A percentile compares a stretch with the other conserved stretches of the same genome.
phyloP scores from a whole-genome alignment of 2,113 vertebrate species.

The Carlito syrichta region DNA sequence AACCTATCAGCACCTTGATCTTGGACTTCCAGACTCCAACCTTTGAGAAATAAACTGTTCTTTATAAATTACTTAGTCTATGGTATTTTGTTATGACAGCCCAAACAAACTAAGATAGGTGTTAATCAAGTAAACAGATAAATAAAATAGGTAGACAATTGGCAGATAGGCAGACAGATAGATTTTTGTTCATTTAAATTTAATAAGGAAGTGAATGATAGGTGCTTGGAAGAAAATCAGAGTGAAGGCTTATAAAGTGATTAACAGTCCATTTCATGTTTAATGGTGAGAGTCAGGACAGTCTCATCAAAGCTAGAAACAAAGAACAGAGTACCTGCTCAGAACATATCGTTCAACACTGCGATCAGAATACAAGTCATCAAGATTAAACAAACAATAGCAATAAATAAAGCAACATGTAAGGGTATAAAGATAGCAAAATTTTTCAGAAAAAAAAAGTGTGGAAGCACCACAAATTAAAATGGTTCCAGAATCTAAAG shows the following conservation, averaged over 20 bases:
- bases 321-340: background rate
- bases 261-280: background rate
- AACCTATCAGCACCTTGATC: background rate
- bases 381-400: background rate
- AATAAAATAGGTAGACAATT: background rate
- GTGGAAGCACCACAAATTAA: background rate
- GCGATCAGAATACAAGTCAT: background rate
- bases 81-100: background rate
- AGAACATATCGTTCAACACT: background rate
- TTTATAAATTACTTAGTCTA: background rate
- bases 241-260: background rate
- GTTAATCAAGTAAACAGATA: background rate
- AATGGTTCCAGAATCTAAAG: constrained; percentile 16
- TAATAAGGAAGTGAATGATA: background rate
- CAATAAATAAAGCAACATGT: background rate
- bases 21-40: background rate
- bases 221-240: background rate
- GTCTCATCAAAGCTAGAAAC: background rate
- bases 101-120: background rate
- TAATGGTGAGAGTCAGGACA: background rate
- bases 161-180: background rate
- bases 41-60: background rate
- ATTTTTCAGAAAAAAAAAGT: background rate
- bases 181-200: background rate
- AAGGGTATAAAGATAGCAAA: background rate